Percentiles rank a stretch among this genome's conserved stretches.
These are phyloP conservation scores for Pipistrellus pygmaeus DNA, from an alignment of 2,797 vertebrate species.

Conservation along the genomic window DNA sequence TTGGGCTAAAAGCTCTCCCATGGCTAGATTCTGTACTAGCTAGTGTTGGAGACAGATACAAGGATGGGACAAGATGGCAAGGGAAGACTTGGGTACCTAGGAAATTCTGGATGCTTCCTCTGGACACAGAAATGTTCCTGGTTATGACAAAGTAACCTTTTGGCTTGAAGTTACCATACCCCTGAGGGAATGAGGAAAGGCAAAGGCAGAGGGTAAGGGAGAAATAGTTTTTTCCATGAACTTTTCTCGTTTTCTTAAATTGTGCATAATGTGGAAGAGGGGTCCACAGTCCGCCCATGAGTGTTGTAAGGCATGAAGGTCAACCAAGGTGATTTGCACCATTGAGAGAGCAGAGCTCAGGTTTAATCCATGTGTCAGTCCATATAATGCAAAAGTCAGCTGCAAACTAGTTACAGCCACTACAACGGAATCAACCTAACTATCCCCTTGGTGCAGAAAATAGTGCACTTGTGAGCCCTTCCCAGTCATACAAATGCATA, in stretches of 20 bases:
- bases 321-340: neutral
- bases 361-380: neutral
- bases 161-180: neutral
- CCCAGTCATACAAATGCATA: neutral
- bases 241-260: neutral
- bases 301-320: neutral
- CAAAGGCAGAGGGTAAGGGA: neutral
- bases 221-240: neutral
- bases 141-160: neutral
- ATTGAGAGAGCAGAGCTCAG: neutral
- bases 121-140: neutral
- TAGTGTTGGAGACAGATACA: neutral
- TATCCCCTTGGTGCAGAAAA: neutral
- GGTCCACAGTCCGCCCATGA: neutral
- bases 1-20: neutral
- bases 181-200: neutral
- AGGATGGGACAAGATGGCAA: neutral
- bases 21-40: neutral
- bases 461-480: neutral
- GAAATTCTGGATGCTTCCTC: neutral
- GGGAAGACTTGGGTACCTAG: neutral
- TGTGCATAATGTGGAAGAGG: neutral
- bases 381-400: neutral
- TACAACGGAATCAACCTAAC: neutral
- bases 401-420: neutral